phyloP scores from a whole-genome alignment of 2,888 invertebrate species.

The Eristalis pertinax region DNA sequence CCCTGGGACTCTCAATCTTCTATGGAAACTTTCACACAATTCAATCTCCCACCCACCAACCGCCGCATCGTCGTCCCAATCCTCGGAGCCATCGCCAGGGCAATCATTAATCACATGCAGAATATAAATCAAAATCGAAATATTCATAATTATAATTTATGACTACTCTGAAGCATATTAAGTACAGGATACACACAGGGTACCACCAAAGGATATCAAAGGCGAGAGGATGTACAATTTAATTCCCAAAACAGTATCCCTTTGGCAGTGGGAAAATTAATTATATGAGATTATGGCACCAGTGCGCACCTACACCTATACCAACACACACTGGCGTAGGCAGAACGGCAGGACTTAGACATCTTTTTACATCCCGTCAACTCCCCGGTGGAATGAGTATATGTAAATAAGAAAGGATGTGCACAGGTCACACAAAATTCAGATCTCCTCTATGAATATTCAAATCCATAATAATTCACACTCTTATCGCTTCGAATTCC shows the following conservation, averaged over 20 bases:
- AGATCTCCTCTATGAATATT: constrained; percentile 62
- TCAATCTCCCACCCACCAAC: neutral
- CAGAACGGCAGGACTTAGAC: constrained; percentile 10
- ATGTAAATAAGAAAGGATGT: constrained; percentile 59
- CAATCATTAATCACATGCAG: constrained; percentile 41
- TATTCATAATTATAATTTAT: constrained; percentile 61
- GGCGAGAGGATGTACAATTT: constrained; percentile 32
- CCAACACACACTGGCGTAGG: neutral
- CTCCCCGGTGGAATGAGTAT: constrained; percentile 32
- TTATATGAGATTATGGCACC: constrained; percentile 57
- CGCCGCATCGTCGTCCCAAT: neutral
- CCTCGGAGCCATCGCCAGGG: neutral
- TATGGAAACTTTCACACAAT: neutral
- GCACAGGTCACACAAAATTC: constrained; percentile 49
- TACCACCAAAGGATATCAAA: constrained; percentile 32
- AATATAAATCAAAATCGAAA: constrained; percentile 60
- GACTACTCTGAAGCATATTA: constrained; percentile 45
- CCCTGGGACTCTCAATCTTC: constrained; percentile 17
- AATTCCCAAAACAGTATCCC: constrained; percentile 58
- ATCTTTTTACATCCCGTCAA: neutral
- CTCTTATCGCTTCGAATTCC: constrained; percentile 53
- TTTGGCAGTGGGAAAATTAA: constrained; percentile 62
- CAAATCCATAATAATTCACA: constrained; percentile 64
- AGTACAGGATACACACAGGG: constrained; percentile 25
- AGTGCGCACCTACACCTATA: neutral